A percentile compares a stretch with the other conserved stretches of the same genome.
These are phyloP conservation scores for Drosophila eugracilis DNA, from an alignment of 1,140 invertebrate genomes.

Conservation along the genomic window DNA sequence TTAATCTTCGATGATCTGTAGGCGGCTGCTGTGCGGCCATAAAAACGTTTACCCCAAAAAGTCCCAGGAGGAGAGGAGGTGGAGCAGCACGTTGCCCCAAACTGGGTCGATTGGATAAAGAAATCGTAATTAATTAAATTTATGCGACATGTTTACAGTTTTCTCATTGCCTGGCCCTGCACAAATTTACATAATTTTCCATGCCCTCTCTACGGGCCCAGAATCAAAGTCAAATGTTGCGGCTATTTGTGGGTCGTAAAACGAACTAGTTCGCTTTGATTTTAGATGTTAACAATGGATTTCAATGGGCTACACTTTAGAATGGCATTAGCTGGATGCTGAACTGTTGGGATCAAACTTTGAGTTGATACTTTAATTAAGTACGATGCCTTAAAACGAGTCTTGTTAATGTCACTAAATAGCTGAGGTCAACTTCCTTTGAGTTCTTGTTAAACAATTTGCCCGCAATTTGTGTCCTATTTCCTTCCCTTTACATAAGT, in stretches of 20 bases:
- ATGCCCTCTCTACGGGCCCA: conserved; percentile 17
- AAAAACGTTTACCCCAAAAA: conserved; percentile 66
- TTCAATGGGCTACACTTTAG: conserved; percentile 25
- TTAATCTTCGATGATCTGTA: conserved; percentile 75
- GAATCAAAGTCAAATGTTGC: conserved; percentile 71
- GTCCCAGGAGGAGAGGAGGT: background rate
- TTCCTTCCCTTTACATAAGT: background rate
- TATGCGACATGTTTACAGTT: conserved; percentile 83
- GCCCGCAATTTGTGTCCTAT: background rate
- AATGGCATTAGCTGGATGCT: conserved; percentile 11
- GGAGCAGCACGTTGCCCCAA: conserved; percentile 9
- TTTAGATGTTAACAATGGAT: conserved; percentile 43
- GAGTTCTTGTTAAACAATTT: background rate
- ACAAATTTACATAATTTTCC: conserved; percentile 74
- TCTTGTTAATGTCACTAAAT: background rate
- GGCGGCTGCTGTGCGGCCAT: conserved; percentile 79
- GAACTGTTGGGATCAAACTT: conserved; percentile 3
- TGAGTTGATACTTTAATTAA: conserved; percentile 33
- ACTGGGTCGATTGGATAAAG: conserved; percentile 80
- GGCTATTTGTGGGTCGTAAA: conserved; percentile 52
- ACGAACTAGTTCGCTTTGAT: conserved; percentile 55
- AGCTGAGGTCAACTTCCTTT: conserved; percentile 5
- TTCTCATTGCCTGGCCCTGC: conserved; percentile 64
- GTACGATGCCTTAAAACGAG: background rate
- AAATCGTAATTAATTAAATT: conserved; percentile 83